Evolutionary conservation across 1,140 invertebrate species (phyloP), one percentile per base, ranked within the genome.

Genomic region (Paraescarpia echinospica): DNA sequence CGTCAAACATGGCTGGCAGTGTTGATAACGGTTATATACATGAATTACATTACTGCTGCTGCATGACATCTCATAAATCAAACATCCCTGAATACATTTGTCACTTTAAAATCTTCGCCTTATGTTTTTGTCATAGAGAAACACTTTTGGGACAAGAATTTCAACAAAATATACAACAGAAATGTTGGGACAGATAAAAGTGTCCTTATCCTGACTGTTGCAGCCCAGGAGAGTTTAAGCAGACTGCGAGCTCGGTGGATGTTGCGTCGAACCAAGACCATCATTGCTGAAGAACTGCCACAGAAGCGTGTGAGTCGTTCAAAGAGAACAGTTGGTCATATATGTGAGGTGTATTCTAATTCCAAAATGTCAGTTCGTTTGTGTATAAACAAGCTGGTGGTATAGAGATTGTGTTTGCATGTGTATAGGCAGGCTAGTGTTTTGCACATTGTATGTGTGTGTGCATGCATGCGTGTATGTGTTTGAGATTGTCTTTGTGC

Each of bases 201-300:
- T 12, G 12, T 12, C 4, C 59, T 31, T 77, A 31, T 77, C 59
- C 22, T 77, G 9, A 77, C 59, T 77, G 59, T 77, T 77, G 14
- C 22, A 77, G 59, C 59, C 59, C 59, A 77, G 59, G 59, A 12
- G 22, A 77, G 59, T 27, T 18, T 77, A 31, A 27, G 59, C 59
- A 77, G 27, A 31, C 22, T 77, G 22, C 59, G 59, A 2, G 9
- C 94, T 35, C 93, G 93, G 51, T 95, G 95, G 94, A 93, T 95
- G 94, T 89, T 96, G 14, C 94, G 95, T 93, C 94, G 95, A 94
- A 95, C 95, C 2, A 96, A 96, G 51, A 93, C 93, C 35, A 59
- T 96, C 34, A 95, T 96, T 91, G 93, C 94, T 92, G 94, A 95
- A 51, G 95, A 96, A 93, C 94, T 96, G 35, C 95, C 95, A 2